A percentile compares a stretch with the other conserved stretches of the same genome.
phyloP scores from a whole-genome alignment of 2,888 invertebrate genomes.

The Eledone cirrhosa region DNA sequence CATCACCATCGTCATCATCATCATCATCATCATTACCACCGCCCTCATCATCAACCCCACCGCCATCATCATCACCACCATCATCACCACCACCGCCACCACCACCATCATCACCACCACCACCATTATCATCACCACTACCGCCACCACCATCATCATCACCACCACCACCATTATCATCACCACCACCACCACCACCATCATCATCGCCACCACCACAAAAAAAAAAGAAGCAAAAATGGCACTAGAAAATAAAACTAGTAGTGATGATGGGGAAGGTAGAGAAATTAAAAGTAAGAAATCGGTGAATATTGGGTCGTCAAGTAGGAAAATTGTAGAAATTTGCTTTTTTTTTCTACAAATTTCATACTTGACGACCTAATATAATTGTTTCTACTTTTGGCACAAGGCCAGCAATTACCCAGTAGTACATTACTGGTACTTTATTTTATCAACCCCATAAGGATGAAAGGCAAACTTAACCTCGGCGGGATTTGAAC shows the following conservation, averaged over 20 bases:
- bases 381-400: too few species aligned
- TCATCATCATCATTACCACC: background rate
- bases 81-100: background rate
- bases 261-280: background rate
- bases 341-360: too few species aligned
- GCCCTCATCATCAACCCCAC: background rate
- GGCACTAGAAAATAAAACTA: background rate
- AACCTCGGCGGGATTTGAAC: too few species aligned
- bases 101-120: background rate
- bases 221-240: background rate
- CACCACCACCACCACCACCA: background rate
- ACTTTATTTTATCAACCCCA: too few species aligned
- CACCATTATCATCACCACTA: background rate
- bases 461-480: too few species aligned
- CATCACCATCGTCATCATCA: background rate
- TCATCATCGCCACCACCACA: conserved; percentile 2
- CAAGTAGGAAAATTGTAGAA: too few species aligned
- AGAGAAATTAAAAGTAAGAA: too few species aligned
- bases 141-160: background rate
- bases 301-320: too few species aligned
- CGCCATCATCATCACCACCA: background rate
- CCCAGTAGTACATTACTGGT: too few species aligned
- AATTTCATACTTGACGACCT: too few species aligned
- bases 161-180: background rate
- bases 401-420: too few species aligned